phyloP scores from a whole-genome alignment of 1,140 invertebrate species.

The Ladona fulva region DNA sequence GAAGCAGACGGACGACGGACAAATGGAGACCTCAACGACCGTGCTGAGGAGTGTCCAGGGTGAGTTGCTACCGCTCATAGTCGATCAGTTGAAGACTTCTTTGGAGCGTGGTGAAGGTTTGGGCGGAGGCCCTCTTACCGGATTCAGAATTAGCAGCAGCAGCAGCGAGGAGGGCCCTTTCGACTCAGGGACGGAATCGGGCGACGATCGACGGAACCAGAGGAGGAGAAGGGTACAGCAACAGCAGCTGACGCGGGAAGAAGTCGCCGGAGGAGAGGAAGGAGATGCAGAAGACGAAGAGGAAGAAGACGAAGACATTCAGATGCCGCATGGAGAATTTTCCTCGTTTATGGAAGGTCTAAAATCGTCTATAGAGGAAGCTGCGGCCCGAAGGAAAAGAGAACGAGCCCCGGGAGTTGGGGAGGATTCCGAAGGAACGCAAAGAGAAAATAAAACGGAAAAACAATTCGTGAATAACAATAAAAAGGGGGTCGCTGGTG shows the following conservation, averaged over 20 bases:
- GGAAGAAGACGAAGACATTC: slow-evolving; percentile 69
- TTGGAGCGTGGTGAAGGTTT: slow-evolving; percentile 28
- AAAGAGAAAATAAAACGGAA: slow-evolving; percentile 25
- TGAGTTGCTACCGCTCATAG: slow-evolving; percentile 51
- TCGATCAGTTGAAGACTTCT: slow-evolving; percentile 41
- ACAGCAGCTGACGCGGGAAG: slow-evolving; percentile 58
- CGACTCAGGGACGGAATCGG: slow-evolving; percentile 58
- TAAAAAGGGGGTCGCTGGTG: slow-evolving; percentile 32
- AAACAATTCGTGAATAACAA: slow-evolving; percentile 8
- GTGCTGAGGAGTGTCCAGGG: slow-evolving; percentile 31
- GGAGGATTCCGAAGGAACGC: slow-evolving; percentile 24
- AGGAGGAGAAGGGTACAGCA: neutral
- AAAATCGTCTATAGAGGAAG: slow-evolving; percentile 28
- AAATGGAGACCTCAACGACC: neutral
- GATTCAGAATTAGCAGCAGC: slow-evolving; percentile 25
- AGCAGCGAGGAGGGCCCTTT: slow-evolving; percentile 26
- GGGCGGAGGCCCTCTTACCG: slow-evolving; percentile 24
- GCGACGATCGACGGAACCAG: slow-evolving; percentile 44
- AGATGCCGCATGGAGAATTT: slow-evolving; percentile 64
- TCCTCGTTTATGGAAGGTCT: slow-evolving; percentile 31
- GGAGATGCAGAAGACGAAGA: slow-evolving; percentile 78
- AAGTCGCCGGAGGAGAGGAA: slow-evolving; percentile 88
- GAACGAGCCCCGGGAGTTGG: slow-evolving; percentile 32
- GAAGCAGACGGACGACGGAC: neutral
- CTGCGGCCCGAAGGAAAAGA: slow-evolving; percentile 29